Percentiles rank a stretch among this genome's conserved stretches.
Conservation (phyloP, 1,140 invertebrate genomes). For the Drosophila ogumai region DNA sequence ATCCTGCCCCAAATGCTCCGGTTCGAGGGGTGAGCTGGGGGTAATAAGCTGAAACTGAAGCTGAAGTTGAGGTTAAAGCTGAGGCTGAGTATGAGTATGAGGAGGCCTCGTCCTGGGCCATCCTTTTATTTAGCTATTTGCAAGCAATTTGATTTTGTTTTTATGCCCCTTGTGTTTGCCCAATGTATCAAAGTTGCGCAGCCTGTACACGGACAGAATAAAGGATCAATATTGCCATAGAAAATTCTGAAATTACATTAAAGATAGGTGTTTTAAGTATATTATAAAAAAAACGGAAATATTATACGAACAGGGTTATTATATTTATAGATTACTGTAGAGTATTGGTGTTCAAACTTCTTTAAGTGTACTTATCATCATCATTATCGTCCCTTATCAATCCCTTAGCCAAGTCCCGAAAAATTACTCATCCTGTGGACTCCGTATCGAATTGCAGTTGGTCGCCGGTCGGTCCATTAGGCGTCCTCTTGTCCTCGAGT, state of each 20-base stretch:
- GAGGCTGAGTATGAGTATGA: background rate
- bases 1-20: slow-evolving; percentile 46
- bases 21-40: slow-evolving; percentile 7
- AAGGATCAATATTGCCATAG: slow-evolving; percentile 12
- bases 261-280: background rate
- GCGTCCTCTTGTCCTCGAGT: slow-evolving; percentile 62
- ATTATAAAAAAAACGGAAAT: background rate
- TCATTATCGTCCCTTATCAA: background rate
- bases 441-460: slow-evolving; percentile 71
- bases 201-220: slow-evolving; percentile 21
- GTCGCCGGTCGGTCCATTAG: slow-evolving; percentile 75
- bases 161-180: slow-evolving; percentile 54
- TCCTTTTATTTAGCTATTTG: slow-evolving; percentile 76
- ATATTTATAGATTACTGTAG: background rate
- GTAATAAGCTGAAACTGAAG: slow-evolving; percentile 25
- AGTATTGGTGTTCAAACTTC: background rate
- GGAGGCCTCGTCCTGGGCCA: slow-evolving; percentile 27
- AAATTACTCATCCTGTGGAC: slow-evolving; percentile 16
- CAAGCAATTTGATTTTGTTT: slow-evolving; percentile 78
- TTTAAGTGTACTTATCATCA: slow-evolving; percentile 5
- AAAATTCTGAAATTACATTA: no score
- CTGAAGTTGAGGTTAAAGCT: background rate
- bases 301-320: background rate
- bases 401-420: slow-evolving; percentile 1
- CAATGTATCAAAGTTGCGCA: slow-evolving; percentile 60